Conservation (phyloP, 2,888 invertebrate genomes). For the Acanthococcus lagerstroemiae region DNA sequence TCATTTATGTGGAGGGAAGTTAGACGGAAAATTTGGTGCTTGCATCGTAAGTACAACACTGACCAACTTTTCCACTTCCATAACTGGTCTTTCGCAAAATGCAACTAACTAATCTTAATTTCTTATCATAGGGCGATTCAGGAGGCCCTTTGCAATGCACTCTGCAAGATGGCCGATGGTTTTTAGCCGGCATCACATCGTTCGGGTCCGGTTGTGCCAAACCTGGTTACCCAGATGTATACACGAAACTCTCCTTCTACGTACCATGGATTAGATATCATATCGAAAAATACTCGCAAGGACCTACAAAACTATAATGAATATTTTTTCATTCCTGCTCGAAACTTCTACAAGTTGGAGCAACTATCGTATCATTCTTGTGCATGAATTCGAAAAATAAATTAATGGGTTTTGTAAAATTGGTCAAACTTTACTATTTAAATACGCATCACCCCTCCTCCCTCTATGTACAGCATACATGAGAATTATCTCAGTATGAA, state of each 20-base stretch:
- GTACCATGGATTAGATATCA: constrained; percentile 62
- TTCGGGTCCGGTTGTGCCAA: constrained; percentile 87
- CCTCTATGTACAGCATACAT: too few species aligned
- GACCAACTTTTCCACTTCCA: neutral
- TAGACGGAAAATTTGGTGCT: constrained; percentile 77
- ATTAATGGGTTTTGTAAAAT: too few species aligned
- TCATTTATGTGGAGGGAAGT: constrained; percentile 78
- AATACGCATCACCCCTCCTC: too few species aligned
- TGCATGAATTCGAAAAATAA: too few species aligned
- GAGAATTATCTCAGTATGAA: too few species aligned
- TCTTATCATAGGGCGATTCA: constrained; percentile 64
- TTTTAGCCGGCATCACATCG: constrained; percentile 76
- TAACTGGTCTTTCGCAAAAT: neutral
- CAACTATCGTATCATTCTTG: too few species aligned
- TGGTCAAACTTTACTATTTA: too few species aligned
- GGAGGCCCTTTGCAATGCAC: constrained; percentile 84
- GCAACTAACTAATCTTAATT: neutral
- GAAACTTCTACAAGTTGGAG: too few species aligned
- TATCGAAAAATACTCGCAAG: constrained; percentile 34
- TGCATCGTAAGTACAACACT: constrained; percentile 62
- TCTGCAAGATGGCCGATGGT: constrained; percentile 69
- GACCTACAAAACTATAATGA: neutral
- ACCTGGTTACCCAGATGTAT: constrained; percentile 80
- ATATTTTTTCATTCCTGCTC: neutral
- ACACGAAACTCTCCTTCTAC: constrained; percentile 73